These are phyloP conservation scores for Graphium colonna DNA, from an alignment of 2,888 invertebrate species.

Conservation along the genomic window DNA sequence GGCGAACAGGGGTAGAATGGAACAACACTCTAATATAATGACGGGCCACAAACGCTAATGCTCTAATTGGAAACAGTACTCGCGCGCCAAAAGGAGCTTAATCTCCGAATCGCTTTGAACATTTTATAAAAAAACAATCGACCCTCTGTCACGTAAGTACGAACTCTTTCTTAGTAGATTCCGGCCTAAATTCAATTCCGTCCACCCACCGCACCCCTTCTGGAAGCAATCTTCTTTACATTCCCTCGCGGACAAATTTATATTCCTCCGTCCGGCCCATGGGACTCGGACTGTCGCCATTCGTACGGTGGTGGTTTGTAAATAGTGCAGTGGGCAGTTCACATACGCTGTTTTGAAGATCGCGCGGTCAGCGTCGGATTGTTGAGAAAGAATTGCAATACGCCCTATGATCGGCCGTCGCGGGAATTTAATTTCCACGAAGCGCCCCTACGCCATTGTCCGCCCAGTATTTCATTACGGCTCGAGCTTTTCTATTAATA, in stretches of 20 bases:
- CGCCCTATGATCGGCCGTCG: constrained; percentile 52
- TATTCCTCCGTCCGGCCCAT: constrained; percentile 70
- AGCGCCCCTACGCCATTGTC: constrained; percentile 72
- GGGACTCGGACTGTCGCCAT: constrained; percentile 28
- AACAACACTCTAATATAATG: constrained; percentile 80
- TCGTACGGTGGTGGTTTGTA: constrained; percentile 33
- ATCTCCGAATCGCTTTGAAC: constrained; percentile 11
- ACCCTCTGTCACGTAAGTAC: constrained; percentile 58
- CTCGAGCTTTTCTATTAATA: constrained; percentile 80
- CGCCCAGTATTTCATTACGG: constrained; percentile 79
- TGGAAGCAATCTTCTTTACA: constrained; percentile 77
- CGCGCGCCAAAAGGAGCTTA: constrained; percentile 36
- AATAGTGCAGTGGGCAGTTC: constrained; percentile 62
- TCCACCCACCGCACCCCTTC: constrained; percentile 67
- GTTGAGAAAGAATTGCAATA: constrained; percentile 60
- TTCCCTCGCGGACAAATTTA: constrained; percentile 77
- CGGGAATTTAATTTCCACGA: constrained; percentile 77
- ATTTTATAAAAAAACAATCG: constrained; percentile 54
- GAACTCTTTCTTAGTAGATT: constrained; percentile 64
- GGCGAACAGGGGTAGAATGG: constrained; percentile 64
- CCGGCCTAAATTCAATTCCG: constrained; percentile 76
- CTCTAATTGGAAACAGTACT: constrained; percentile 78
- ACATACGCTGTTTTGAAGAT: constrained; percentile 43
- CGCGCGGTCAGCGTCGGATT: not conserved
- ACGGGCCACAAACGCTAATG: constrained; percentile 78